phyloP scores from a whole-genome alignment of 2,113 vertebrate genomes.

The Calidris pugnax region DNA sequence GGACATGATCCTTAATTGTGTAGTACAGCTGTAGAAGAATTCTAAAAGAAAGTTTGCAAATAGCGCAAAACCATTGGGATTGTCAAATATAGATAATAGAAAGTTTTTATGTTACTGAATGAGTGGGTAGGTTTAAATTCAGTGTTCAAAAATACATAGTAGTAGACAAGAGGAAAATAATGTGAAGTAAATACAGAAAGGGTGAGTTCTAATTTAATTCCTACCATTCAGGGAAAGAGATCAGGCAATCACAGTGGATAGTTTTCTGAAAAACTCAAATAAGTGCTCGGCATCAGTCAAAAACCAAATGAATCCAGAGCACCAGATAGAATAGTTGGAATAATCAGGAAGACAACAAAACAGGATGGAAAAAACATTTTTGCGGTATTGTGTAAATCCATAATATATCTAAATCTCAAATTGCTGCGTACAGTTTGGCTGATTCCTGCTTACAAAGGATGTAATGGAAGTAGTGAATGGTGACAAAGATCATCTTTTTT shows the following conservation, averaged over 20 bases:
- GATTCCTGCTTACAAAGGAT: conserved; percentile 27
- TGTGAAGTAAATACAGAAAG: background rate
- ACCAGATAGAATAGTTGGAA: background rate
- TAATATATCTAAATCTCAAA: conserved; percentile 42
- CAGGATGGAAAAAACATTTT: background rate
- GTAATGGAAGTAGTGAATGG: conserved; percentile 7
- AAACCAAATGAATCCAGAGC: background rate
- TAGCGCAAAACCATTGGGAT: background rate
- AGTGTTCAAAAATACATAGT: background rate
- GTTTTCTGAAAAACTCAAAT: background rate
- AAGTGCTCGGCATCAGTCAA: background rate
- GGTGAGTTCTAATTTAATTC: conserved; percentile 12
- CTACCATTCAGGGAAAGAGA: background rate
- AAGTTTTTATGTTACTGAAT: background rate
- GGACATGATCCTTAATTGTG: background rate
- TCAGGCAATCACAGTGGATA: background rate
- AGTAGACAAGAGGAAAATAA: background rate
- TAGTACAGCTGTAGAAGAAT: background rate
- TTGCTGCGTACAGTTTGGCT: background rate
- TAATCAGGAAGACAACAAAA: conserved; percentile 10
- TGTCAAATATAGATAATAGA: background rate
- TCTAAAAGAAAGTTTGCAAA: background rate
- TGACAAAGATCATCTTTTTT: conserved; percentile 43
- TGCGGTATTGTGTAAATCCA: conserved; percentile 17
- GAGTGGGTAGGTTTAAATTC: background rate